Evolutionary conservation across 2,797 vertebrate species (phyloP).

Genomic region (Enteromius fasciolatus): DNA sequence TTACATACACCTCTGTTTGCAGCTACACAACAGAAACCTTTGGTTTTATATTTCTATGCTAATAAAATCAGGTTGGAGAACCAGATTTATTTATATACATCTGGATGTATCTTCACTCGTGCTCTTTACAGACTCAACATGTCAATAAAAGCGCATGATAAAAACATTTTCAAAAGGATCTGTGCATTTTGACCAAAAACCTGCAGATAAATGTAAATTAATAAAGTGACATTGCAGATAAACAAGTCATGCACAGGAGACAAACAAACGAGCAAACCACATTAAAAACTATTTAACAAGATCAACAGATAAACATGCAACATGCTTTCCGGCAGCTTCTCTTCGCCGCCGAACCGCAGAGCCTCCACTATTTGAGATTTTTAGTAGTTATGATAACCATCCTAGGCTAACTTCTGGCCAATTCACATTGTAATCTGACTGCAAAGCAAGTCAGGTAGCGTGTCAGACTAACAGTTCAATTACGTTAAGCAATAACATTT

Average conservation of each 20-base stretch:
- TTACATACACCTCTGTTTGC: background rate
- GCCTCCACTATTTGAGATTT: background rate
- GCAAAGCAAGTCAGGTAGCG: constrained; percentile 13
- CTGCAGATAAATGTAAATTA: background rate
- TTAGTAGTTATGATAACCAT: background rate
- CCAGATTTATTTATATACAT: background rate
- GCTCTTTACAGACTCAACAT: background rate
- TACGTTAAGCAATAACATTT: background rate
- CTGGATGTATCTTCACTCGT: background rate
- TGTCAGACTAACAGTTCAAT: background rate
- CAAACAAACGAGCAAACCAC: background rate
- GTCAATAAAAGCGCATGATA: background rate
- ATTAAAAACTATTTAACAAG: background rate
- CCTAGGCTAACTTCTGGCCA: background rate
- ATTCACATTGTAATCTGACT: background rate
- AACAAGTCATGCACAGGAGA: background rate
- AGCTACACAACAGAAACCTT: background rate
- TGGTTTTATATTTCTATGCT: background rate
- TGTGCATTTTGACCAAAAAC: background rate
- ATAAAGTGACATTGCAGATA: constrained; percentile 11
- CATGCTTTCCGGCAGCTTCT: background rate
- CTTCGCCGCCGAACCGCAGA: background rate
- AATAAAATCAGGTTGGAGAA: background rate
- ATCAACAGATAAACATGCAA: constrained; percentile 7
- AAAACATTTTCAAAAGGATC: background rate